phyloP scores from a whole-genome alignment of 2,888 invertebrate genomes.

The Melitaea athalia region DNA sequence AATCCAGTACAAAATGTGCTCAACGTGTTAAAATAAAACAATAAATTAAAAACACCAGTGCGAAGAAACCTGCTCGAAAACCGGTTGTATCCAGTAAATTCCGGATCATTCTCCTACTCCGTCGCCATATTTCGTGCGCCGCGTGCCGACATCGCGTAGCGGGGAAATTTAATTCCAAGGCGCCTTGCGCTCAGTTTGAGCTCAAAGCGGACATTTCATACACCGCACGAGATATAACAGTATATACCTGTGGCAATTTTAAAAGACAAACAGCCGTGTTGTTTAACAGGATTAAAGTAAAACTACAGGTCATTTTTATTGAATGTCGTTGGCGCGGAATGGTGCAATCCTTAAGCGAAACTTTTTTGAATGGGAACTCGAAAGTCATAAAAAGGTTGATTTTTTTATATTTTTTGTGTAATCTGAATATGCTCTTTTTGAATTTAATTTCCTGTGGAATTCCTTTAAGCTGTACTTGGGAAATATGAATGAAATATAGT shows the following conservation, averaged over 20 bases:
- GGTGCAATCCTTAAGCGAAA: background rate
- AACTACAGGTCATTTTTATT: slow-evolving; percentile 32
- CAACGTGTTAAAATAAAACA: slow-evolving; percentile 11
- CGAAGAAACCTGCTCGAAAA: slow-evolving; percentile 31
- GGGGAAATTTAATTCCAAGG: slow-evolving; percentile 64
- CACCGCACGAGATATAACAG: slow-evolving; percentile 37
- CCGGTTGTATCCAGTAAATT: slow-evolving; percentile 53
- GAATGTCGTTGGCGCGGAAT: slow-evolving; percentile 20
- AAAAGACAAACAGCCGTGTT: slow-evolving; percentile 43
- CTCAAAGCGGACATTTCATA: slow-evolving; percentile 48
- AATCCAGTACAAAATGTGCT: background rate
- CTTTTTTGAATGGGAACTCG: slow-evolving; percentile 8
- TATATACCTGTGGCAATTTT: slow-evolving; percentile 40
- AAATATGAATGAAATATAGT: too few relatives aligned
- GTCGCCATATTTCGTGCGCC: slow-evolving; percentile 57
- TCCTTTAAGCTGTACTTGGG: background rate
- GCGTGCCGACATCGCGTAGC: slow-evolving; percentile 51
- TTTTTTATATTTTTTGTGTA: background rate
- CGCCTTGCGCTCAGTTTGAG: slow-evolving; percentile 56
- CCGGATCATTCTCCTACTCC: slow-evolving; percentile 45
- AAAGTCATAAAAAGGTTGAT: background rate
- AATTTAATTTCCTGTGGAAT: background rate
- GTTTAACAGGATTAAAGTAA: slow-evolving; percentile 38
- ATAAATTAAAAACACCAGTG: slow-evolving; percentile 32
- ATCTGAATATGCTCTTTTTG: too few relatives aligned